Percentiles rank a stretch among this genome's conserved stretches.
These are phyloP conservation scores for Oncorhynchus nerka DNA, from an alignment of 2,113 vertebrate species.

Conservation along the genomic window DNA sequence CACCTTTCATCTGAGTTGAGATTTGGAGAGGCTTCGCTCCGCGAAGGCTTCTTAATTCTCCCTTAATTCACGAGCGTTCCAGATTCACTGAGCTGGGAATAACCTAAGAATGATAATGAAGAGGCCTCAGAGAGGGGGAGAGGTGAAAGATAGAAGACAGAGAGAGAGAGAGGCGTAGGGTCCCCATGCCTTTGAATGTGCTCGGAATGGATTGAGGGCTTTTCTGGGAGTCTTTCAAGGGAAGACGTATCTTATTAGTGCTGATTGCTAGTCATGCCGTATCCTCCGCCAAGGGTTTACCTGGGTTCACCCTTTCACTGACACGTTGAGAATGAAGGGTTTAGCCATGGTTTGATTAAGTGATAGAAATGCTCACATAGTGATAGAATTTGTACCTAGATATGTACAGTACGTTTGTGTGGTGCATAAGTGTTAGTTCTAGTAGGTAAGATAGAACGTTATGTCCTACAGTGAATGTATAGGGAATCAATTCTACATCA, in stretches of 20 bases:
- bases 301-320: constrained; percentile 79
- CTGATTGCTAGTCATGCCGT: constrained; percentile 85
- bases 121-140: constrained; percentile 37
- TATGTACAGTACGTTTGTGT: background rate
- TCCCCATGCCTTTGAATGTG: constrained; percentile 84
- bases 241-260: constrained; percentile 87
- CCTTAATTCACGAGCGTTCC: constrained; percentile 91
- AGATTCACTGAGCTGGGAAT: constrained; percentile 84
- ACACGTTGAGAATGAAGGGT: constrained; percentile 40
- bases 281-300: constrained; percentile 73
- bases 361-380: background rate
- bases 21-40: constrained; percentile 87
- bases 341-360: constrained; percentile 66
- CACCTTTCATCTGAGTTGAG: constrained; percentile 86
- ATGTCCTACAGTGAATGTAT: too few relatives aligned
- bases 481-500: too few relatives aligned
- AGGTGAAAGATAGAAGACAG: background rate
- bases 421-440: background rate
- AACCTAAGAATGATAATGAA: constrained; percentile 93
- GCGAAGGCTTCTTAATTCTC: constrained; percentile 86
- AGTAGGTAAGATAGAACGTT: too few relatives aligned
- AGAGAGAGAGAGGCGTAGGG: constrained; percentile 53
- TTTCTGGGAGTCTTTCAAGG: constrained; percentile 84
- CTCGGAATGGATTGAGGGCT: constrained; percentile 87
- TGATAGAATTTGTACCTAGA: background rate